Conservation (phyloP, 1,140 invertebrate species). For the Ephestia elutella region DNA sequence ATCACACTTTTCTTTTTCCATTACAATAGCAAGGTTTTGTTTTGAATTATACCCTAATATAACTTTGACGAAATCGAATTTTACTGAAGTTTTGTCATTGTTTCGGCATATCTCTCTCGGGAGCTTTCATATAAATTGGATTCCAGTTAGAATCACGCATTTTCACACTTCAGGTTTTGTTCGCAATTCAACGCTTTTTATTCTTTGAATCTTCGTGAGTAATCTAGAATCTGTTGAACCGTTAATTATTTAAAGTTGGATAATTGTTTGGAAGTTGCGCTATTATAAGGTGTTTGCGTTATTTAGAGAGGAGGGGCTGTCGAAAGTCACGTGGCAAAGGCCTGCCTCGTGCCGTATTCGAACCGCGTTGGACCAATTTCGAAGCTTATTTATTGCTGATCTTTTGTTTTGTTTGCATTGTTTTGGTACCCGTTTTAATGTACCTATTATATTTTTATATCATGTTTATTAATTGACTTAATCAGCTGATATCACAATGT, state of each 20-base stretch:
- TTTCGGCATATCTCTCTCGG: slow-evolving; percentile 54
- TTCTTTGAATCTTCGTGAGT: neutral
- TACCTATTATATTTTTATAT: no score
- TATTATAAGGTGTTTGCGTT: slow-evolving; percentile 43
- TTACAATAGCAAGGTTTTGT: neutral
- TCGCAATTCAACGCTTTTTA: slow-evolving; percentile 8
- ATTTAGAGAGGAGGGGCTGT: slow-evolving; percentile 36
- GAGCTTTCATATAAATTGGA: slow-evolving; percentile 68
- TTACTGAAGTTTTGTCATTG: slow-evolving; percentile 59
- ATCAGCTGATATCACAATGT: no score
- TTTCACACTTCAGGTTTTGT: slow-evolving; percentile 20
- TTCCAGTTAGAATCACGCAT: slow-evolving; percentile 57
- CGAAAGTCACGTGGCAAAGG: slow-evolving; percentile 24
- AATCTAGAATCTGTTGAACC: neutral
- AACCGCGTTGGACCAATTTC: slow-evolving; percentile 22
- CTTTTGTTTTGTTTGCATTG: slow-evolving; percentile 20
- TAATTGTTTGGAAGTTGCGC: slow-evolving; percentile 48
- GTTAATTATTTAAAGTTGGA: slow-evolving; percentile 14
- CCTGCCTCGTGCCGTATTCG: slow-evolving; percentile 22
- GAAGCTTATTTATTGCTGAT: slow-evolving; percentile 16
- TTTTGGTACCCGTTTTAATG: neutral
- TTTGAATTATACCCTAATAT: slow-evolving; percentile 14
- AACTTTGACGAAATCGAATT: slow-evolving; percentile 28
- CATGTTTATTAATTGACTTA: no score
- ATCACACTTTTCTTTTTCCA: neutral